Evolutionary conservation across 2,797 vertebrate species (phyloP), one percentile per base, ranked within the genome.

Genomic region (Lepus oiostolus): DNA sequence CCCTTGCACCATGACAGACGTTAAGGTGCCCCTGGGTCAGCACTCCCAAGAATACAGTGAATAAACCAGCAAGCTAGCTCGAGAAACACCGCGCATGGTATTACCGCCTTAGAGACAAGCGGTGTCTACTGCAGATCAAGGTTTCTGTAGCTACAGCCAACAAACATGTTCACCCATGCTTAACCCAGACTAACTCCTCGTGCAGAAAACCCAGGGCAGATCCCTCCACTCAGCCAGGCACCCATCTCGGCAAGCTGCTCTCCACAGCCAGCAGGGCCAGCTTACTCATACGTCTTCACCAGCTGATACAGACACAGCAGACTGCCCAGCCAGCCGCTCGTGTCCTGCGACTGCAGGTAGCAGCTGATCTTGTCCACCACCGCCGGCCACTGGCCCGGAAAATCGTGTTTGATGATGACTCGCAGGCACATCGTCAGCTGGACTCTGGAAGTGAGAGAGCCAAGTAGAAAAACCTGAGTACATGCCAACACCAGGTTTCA

Each of bases 231-330:
- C 12, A 81, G 87, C 28, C 47, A 82, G 65, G 26, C 26, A 54
- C 71, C 60, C 38, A 87, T 77, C 30, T 77, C 70, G 68, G 87
- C 35, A 94, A 21, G 67, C 85, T 35, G 52, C 47, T 72, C 86
- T 89, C 52, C 87, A 30, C 30, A 89, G 54, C 35, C 26, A 93
- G 71, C 4, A 71, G 75, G 94, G 95, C 30, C 63, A 79, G 99
- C 99, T 99, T 98, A 99, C 99, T 99, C 99, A 0, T 99, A 99
- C n/a, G 99, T 99, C 98, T 99, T 99, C 98, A 99, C 99, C 88
- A 99, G 98, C 96, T 99, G 99, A 97, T 99, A 99, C 2, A 99
- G 99, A 50, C 99, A 99, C 63, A 99, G 98, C 85, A 99, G 98
- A 97, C 99, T 99, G 89, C 99, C 99, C 1, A 99, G 99, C 99